Conservation (phyloP, 1,140 invertebrate species). For the Brachionus koreanus region DNA sequence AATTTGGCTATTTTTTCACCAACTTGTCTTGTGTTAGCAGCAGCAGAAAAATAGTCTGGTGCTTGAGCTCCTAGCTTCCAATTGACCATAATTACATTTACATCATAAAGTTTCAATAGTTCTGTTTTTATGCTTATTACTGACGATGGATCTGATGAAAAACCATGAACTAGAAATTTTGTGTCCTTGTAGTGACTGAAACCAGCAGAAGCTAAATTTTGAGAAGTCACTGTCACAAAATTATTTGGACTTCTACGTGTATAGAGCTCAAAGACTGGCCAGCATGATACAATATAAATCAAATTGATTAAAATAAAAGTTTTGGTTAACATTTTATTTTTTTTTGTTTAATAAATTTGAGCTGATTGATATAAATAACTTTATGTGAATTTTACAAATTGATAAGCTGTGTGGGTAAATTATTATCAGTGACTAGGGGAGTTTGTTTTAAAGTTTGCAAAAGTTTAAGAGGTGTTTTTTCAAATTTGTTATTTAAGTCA, state of each 20-base stretch:
- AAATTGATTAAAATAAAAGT: neutral
- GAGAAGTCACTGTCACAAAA: neutral
- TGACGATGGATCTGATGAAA: slow-evolving; percentile 34
- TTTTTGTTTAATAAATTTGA: neutral
- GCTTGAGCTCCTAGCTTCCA: slow-evolving; percentile 4
- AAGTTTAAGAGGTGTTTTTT: neutral
- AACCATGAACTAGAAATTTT: slow-evolving; percentile 38
- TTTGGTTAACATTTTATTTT: neutral
- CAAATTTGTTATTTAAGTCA: too few species aligned
- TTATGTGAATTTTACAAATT: neutral
- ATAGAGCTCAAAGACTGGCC: slow-evolving; percentile 28
- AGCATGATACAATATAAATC: neutral
- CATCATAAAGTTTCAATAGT: slow-evolving; percentile 45
- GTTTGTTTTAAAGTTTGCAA: neutral
- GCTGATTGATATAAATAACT: neutral
- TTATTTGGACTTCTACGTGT: neutral
- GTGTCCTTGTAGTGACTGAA: slow-evolving; percentile 28
- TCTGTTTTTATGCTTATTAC: slow-evolving; percentile 49
- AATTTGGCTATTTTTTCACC: slow-evolving; percentile 74
- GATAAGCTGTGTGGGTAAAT: neutral
- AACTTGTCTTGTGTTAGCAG: slow-evolving; percentile 70
- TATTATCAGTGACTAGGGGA: neutral
- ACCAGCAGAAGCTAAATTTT: slow-evolving; percentile 5
- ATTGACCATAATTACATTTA: slow-evolving; percentile 31
- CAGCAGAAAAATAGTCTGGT: slow-evolving; percentile 65